A percentile compares a stretch with the other conserved stretches of the same genome.
phyloP scores from a whole-genome alignment of 2,888 invertebrate species.

The Drosophila pseudotalamancana region DNA sequence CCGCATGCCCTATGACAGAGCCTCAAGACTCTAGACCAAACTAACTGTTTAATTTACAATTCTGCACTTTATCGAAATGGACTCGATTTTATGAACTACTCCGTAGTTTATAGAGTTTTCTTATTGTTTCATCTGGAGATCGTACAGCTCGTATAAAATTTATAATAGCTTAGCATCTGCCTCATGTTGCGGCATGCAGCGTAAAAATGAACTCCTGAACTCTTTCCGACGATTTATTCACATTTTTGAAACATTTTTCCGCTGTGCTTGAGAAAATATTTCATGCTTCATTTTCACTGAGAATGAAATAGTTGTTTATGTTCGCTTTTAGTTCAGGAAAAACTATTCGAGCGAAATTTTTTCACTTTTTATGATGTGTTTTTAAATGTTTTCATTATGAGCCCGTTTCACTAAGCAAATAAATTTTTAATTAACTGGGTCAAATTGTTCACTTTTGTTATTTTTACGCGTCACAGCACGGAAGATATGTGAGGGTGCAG shows the following conservation, averaged over 20 bases:
- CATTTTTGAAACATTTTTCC: neutral
- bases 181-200: slow-evolving; percentile 39
- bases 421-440: slow-evolving; percentile 65
- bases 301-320: slow-evolving; percentile 67
- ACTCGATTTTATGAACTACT: slow-evolving; percentile 48
- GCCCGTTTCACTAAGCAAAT: slow-evolving; percentile 67
- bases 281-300: slow-evolving; percentile 52
- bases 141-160: slow-evolving; percentile 38
- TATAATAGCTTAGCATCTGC: slow-evolving; percentile 36
- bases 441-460: slow-evolving; percentile 34
- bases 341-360: slow-evolving; percentile 30
- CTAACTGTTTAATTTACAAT: slow-evolving; percentile 24
- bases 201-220: slow-evolving; percentile 52
- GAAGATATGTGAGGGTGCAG: slow-evolving; percentile 7
- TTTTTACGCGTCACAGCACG: neutral
- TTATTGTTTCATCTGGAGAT: slow-evolving; percentile 10
- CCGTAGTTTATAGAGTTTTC: slow-evolving; percentile 4
- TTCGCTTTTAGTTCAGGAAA: slow-evolving; percentile 47
- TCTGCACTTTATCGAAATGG: slow-evolving; percentile 10
- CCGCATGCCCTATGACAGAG: slow-evolving; percentile 24
- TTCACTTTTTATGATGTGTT: slow-evolving; percentile 69
- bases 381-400: slow-evolving; percentile 74
- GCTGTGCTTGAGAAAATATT: slow-evolving; percentile 49
- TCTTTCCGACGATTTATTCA: slow-evolving; percentile 10
- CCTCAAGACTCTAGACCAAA: slow-evolving; percentile 26